Conservation (phyloP, 2,888 invertebrate species). For the Apantesis nais region DNA sequence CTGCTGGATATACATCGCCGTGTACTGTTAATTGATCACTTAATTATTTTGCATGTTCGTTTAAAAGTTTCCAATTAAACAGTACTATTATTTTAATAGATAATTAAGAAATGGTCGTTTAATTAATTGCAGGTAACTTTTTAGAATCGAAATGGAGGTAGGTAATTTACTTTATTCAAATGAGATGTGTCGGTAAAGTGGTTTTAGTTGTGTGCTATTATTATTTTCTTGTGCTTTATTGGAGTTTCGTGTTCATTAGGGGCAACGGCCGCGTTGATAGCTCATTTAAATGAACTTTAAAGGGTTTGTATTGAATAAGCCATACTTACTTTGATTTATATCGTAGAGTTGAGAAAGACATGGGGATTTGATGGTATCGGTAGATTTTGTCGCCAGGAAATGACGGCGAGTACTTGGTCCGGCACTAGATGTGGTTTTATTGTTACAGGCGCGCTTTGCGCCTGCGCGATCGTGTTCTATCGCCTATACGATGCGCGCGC, state of each 20-base stretch:
- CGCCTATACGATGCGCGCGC: constrained; percentile 71
- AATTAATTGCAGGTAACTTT: constrained; percentile 78
- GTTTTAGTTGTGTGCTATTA: constrained; percentile 81
- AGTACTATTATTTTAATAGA: constrained; percentile 80
- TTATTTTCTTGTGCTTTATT: constrained; percentile 82
- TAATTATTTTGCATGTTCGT: constrained; percentile 82
- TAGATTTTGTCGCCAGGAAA: constrained; percentile 83
- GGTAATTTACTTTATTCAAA: constrained; percentile 83
- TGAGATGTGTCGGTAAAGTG: constrained; percentile 77
- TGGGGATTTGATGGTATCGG: constrained; percentile 77
- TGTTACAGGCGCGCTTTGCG: constrained; percentile 61
- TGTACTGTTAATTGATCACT: constrained; percentile 82
- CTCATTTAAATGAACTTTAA: constrained; percentile 78
- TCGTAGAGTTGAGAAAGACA: constrained; percentile 63
- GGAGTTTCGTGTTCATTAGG: constrained; percentile 80
- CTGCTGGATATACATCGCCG: constrained; percentile 68
- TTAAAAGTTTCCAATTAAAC: constrained; percentile 80
- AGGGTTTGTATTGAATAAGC: constrained; percentile 59
- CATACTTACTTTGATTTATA: constrained; percentile 75
- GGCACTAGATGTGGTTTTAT: constrained; percentile 65
- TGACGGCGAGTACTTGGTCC: constrained; percentile 63
- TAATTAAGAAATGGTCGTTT: constrained; percentile 80
- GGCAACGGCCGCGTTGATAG: constrained; percentile 65
- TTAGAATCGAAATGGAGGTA: constrained; percentile 63
- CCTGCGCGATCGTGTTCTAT: constrained; percentile 68